Evolutionary conservation across 2,797 vertebrate genomes (phyloP).

Genomic region (Sebastes kiyomatsui): DNA sequence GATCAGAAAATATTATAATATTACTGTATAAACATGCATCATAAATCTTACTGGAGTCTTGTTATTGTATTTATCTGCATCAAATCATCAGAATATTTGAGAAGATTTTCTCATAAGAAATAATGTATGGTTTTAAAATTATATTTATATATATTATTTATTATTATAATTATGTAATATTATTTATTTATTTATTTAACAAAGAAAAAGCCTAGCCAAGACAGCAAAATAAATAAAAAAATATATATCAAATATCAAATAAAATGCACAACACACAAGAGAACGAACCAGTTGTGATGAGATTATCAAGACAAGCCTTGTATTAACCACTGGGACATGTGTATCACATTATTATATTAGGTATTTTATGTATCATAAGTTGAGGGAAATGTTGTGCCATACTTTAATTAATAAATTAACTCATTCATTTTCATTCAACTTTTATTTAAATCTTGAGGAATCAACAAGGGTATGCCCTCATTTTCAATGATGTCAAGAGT

Average conservation of each 20-base stretch:
- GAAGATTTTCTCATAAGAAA: no score
- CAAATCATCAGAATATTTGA: background rate
- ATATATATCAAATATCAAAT: background rate
- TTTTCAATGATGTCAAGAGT: no score
- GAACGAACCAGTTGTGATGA: background rate
- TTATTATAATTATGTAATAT: no score
- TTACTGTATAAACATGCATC: background rate
- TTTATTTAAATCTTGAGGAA: no score
- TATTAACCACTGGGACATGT: background rate
- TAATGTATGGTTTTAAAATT: no score
- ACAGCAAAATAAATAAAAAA: background rate
- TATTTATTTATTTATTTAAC: background rate
- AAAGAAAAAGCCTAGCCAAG: background rate
- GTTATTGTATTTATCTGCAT: background rate
- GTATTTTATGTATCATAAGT: background rate
- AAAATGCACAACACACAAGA: background rate
- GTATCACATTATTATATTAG: background rate
- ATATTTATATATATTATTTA: no score
- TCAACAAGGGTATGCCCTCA: fast-evolving
- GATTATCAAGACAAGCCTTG: background rate
- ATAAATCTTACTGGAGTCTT: background rate
- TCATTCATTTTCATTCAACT: no score
- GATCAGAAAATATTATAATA: background rate
- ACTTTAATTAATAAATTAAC: background rate
- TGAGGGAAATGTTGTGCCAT: background rate